A percentile compares a stretch with the other conserved stretches of the same genome.
These are phyloP conservation scores for Cheilosia urbana DNA, from an alignment of 2,888 invertebrate species.

Conservation along the genomic window DNA sequence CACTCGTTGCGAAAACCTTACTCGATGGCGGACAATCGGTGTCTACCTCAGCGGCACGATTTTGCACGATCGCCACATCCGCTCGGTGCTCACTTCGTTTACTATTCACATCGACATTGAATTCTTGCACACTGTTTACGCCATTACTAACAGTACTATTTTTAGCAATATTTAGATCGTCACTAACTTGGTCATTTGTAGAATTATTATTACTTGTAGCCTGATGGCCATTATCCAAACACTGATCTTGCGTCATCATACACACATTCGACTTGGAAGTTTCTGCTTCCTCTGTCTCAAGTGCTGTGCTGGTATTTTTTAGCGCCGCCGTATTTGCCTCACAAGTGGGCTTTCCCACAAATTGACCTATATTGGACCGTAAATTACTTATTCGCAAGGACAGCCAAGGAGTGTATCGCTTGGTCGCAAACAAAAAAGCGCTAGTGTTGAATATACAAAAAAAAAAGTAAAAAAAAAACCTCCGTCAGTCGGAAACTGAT, in stretches of 20 bases:
- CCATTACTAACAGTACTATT: constrained; percentile 66
- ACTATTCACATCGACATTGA: constrained; percentile 70
- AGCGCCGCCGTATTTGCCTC: constrained; percentile 47
- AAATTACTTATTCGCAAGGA: constrained; percentile 34
- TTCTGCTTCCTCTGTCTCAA: constrained; percentile 34
- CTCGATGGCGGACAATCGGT: constrained; percentile 43
- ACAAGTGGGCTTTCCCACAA: constrained; percentile 50
- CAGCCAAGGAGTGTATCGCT: neutral
- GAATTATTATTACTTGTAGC: constrained; percentile 49
- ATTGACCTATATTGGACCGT: constrained; percentile 71
- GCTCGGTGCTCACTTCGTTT: constrained; percentile 42
- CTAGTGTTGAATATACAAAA: neutral
- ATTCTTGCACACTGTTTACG: constrained; percentile 66
- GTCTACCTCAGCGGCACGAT: constrained; percentile 39
- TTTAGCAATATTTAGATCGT: constrained; percentile 69
- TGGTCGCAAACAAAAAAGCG: neutral
- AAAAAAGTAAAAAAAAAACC: neutral
- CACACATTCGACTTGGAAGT: constrained; percentile 53
- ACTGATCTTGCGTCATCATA: constrained; percentile 70
- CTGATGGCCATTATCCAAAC: constrained; percentile 60
- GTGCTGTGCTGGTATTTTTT: constrained; percentile 42
- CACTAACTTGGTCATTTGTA: constrained; percentile 58
- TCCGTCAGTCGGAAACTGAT: constrained; percentile 20
- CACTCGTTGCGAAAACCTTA: constrained; percentile 35
- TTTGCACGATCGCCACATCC: constrained; percentile 49